Evolutionary conservation across 1,140 invertebrate species (phyloP).

Genomic region (Lordiphosa clarofinis): DNA sequence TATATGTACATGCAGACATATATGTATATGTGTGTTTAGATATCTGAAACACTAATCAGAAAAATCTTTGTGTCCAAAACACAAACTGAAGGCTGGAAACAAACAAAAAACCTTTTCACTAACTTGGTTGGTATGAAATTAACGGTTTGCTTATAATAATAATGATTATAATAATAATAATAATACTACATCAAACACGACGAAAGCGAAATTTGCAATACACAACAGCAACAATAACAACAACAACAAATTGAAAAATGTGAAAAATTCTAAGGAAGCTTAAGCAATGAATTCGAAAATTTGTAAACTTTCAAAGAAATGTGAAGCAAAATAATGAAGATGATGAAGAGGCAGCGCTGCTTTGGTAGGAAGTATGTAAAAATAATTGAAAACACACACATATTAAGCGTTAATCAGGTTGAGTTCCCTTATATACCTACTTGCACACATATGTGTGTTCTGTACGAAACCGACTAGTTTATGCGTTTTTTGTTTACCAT

Average conservation of each 20-base stretch:
- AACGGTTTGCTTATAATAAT: constrained; percentile 72
- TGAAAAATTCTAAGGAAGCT: constrained; percentile 28
- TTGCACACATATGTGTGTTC: neutral
- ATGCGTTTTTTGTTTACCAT: too few species aligned
- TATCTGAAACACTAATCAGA: constrained; percentile 4
- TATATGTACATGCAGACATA: constrained; percentile 22
- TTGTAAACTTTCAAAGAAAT: constrained; percentile 22
- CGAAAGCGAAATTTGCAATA: constrained; percentile 30
- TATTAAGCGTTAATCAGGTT: constrained; percentile 14
- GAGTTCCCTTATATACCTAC: constrained; percentile 7
- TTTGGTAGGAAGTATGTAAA: constrained; percentile 72
- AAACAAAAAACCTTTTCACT: constrained; percentile 37
- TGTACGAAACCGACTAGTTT: too few species aligned
- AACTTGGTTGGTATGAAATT: constrained; percentile 70
- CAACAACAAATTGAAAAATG: constrained; percentile 39
- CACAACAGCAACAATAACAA: constrained; percentile 14
- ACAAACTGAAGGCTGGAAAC: constrained; percentile 30
- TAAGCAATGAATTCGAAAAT: constrained; percentile 35
- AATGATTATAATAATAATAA: constrained; percentile 31
- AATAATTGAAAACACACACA: constrained; percentile 38
- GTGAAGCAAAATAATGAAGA: constrained; percentile 7
- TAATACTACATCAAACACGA: constrained; percentile 20
- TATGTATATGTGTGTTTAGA: constrained; percentile 4
- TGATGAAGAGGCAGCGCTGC: constrained; percentile 57
- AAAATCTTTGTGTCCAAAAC: constrained; percentile 28